A percentile compares a stretch with the other conserved stretches of the same genome.
Evolutionary conservation across 1,140 invertebrate species (phyloP).

Genomic region (Atta colombica): DNA sequence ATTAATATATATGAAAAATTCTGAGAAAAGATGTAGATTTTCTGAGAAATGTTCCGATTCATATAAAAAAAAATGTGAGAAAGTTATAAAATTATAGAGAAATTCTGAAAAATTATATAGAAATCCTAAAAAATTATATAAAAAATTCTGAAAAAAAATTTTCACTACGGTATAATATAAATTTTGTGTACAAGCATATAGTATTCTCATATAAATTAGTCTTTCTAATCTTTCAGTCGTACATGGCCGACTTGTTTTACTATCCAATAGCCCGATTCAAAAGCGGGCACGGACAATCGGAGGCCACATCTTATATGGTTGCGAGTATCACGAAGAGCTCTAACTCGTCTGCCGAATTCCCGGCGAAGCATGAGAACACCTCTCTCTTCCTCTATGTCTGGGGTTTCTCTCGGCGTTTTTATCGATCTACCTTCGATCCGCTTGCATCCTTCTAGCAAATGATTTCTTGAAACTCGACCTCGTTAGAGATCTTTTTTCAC

Average conservation of each 20-base stretch:
- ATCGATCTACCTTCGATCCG: slow-evolving; percentile 43
- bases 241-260: slow-evolving; percentile 76
- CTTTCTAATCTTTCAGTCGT: slow-evolving; percentile 48
- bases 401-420: slow-evolving; percentile 42
- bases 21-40: too few relatives aligned
- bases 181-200: background rate
- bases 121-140: too few relatives aligned
- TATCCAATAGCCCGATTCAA: slow-evolving; percentile 60
- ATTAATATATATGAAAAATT: too few relatives aligned
- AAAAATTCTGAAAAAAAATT: too few relatives aligned
- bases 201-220: background rate
- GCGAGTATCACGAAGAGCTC: background rate
- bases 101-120: too few relatives aligned
- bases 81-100: too few relatives aligned
- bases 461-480: slow-evolving; percentile 57
- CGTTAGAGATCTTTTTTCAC: slow-evolving; percentile 49
- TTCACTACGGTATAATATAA: background rate
- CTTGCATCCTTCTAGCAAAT: slow-evolving; percentile 50
- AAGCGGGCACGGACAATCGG: background rate
- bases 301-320: slow-evolving; percentile 16
- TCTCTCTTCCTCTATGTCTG: slow-evolving; percentile 22
- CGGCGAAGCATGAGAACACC: slow-evolving; percentile 60
- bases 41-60: too few relatives aligned
- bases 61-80: too few relatives aligned
- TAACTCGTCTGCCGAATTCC: slow-evolving; percentile 50